Percentiles rank a stretch among this genome's conserved stretches.
These are phyloP conservation scores for Stenolophus ochropezus DNA, from an alignment of 2,888 invertebrate genomes.

Conservation along the genomic window DNA sequence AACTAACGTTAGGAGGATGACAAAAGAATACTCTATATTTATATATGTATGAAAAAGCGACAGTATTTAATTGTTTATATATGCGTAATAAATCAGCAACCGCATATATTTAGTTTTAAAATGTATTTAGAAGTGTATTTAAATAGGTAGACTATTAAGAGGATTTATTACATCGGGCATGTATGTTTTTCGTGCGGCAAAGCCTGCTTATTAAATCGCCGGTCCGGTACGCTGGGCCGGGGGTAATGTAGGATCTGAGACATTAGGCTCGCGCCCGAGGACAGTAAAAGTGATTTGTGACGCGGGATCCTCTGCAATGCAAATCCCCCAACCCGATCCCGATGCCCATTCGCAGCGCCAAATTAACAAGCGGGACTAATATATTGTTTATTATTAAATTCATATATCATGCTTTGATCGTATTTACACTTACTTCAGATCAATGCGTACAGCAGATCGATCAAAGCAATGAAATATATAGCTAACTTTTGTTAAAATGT, in stretches of 20 bases:
- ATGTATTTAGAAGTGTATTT: neutral
- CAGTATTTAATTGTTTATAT: neutral
- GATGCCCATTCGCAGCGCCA: neutral
- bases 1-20: too few species aligned
- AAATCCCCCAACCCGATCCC: conserved; percentile 70
- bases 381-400: too few species aligned
- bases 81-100: neutral
- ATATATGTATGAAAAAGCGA: too few species aligned
- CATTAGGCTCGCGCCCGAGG: conserved; percentile 66
- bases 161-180: neutral
- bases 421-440: too few species aligned
- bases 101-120: neutral
- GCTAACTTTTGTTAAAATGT: too few species aligned
- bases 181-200: neutral
- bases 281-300: conserved; percentile 74
- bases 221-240: neutral
- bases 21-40: too few species aligned
- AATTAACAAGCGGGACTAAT: too few species aligned
- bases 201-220: conserved; percentile 31
- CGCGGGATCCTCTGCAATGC: conserved; percentile 72
- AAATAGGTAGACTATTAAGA: neutral
- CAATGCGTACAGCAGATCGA: too few species aligned
- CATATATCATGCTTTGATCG: too few species aligned
- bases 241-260: conserved; percentile 65
- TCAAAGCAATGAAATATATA: too few species aligned